phyloP scores from a whole-genome alignment of 2,797 vertebrate species.

The Oryzias dopingdopingensis region DNA sequence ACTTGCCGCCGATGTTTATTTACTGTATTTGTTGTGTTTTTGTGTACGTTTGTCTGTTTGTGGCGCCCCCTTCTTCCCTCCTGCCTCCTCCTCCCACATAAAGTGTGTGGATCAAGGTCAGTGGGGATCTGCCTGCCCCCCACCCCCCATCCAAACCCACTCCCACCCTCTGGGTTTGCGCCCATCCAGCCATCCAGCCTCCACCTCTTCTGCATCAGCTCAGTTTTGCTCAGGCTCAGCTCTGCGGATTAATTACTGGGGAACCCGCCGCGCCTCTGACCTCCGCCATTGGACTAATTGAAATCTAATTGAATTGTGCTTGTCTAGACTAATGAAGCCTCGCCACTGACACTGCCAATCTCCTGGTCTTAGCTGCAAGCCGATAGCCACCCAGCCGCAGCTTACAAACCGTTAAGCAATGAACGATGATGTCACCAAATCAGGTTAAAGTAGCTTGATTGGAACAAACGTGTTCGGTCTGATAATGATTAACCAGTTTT shows the following conservation, averaged over 20 bases:
- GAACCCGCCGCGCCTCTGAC: slow-evolving; percentile 76
- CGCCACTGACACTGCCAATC: slow-evolving; percentile 74
- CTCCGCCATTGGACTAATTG: slow-evolving; percentile 80
- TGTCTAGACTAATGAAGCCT: slow-evolving; percentile 83
- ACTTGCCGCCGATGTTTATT: slow-evolving; percentile 11
- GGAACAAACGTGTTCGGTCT: too few species aligned
- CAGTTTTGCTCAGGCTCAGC: slow-evolving; percentile 64
- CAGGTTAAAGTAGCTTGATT: too few species aligned
- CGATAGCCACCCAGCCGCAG: slow-evolving; percentile 41
- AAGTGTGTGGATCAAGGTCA: slow-evolving; percentile 73
- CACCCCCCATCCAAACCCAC: background rate
- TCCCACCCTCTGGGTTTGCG: background rate
- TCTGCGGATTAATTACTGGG: slow-evolving; percentile 78
- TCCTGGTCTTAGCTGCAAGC: slow-evolving; percentile 55
- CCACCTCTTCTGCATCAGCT: slow-evolving; percentile 6
- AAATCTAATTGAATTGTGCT: slow-evolving; percentile 84
- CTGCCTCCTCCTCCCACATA: slow-evolving; percentile 4
- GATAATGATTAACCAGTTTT: too few species aligned
- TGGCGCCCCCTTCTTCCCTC: slow-evolving; percentile 13
- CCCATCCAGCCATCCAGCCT: background rate
- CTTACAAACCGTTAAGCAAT: background rate
- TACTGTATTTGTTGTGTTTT: slow-evolving; percentile 30
- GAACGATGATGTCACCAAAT: too few species aligned
- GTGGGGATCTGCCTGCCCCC: slow-evolving; percentile 63
- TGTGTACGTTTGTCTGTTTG: slow-evolving; percentile 23